Evolutionary conservation across 2,888 invertebrate species (phyloP).

Genomic region (Hymenopus coronatus): DNA sequence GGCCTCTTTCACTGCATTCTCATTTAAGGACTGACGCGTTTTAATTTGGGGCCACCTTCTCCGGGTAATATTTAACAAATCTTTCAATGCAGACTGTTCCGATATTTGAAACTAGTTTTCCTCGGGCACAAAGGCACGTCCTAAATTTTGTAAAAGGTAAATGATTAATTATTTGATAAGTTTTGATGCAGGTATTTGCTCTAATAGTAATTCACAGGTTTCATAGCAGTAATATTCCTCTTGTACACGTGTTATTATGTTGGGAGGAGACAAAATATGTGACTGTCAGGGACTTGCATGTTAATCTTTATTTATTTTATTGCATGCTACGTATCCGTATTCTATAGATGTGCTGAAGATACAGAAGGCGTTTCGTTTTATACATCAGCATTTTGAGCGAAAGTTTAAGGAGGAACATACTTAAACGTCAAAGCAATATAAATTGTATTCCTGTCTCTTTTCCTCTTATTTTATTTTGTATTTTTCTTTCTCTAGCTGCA

Average conservation of each 20-base stretch:
- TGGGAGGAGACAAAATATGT: neutral
- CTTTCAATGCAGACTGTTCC: neutral
- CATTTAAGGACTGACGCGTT: neutral
- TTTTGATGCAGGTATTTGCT: neutral
- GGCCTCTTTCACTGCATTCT: neutral
- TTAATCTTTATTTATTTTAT: neutral
- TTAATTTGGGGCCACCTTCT: neutral
- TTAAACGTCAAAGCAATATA: too few relatives aligned
- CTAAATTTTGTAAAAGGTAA: neutral
- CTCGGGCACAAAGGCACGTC: neutral
- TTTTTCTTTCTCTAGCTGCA: too few relatives aligned
- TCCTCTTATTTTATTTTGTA: too few relatives aligned
- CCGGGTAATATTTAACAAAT: neutral
- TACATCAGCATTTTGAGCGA: too few relatives aligned
- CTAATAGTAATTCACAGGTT: neutral
- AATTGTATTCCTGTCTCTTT: too few relatives aligned
- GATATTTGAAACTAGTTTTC: neutral
- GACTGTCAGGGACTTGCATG: neutral
- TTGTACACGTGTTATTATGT: neutral
- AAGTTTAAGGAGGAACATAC: too few relatives aligned
- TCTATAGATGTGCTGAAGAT: neutral
- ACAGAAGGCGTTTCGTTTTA: too few relatives aligned
- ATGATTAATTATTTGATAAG: neutral
- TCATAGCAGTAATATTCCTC: neutral
- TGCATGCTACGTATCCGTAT: neutral